These are phyloP conservation scores for Fregata magnificens DNA, from an alignment of 2,113 vertebrate genomes.

Conservation along the genomic window DNA sequence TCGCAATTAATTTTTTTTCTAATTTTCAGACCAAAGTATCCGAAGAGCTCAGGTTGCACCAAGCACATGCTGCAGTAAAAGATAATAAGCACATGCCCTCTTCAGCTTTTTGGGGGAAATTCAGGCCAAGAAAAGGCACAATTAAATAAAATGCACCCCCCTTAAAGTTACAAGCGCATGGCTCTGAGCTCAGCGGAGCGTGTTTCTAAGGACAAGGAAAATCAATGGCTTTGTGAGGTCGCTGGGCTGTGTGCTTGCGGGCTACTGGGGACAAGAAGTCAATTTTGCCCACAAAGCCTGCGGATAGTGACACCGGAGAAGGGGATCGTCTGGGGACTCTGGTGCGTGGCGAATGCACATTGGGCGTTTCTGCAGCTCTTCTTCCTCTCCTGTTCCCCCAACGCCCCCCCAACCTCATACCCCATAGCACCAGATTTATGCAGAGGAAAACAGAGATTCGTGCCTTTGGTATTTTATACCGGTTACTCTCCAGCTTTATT, in stretches of 20 bases:
- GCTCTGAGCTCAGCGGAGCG: constrained; percentile 4
- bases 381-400: background rate
- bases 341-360: accelerated
- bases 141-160: constrained; percentile 42
- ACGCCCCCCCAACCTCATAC: background rate
- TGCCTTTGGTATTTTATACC: background rate
- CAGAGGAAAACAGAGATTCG: background rate
- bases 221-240: constrained; percentile 31
- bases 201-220: constrained; percentile 17
- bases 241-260: background rate
- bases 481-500: background rate
- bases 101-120: constrained; percentile 69
- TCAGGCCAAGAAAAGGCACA: constrained; percentile 54
- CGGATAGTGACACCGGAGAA: background rate
- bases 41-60: constrained; percentile 72
- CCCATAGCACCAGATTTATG: background rate
- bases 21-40: constrained; percentile 69
- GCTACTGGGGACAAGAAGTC: background rate
- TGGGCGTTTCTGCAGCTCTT: background rate
- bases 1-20: constrained; percentile 76
- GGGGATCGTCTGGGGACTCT: background rate
- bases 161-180: constrained; percentile 41
- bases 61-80: constrained; percentile 67
- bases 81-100: constrained; percentile 79
- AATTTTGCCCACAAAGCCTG: background rate